These are phyloP conservation scores for Xylocampa areola DNA, from an alignment of 2,888 invertebrate species.

Conservation along the genomic window DNA sequence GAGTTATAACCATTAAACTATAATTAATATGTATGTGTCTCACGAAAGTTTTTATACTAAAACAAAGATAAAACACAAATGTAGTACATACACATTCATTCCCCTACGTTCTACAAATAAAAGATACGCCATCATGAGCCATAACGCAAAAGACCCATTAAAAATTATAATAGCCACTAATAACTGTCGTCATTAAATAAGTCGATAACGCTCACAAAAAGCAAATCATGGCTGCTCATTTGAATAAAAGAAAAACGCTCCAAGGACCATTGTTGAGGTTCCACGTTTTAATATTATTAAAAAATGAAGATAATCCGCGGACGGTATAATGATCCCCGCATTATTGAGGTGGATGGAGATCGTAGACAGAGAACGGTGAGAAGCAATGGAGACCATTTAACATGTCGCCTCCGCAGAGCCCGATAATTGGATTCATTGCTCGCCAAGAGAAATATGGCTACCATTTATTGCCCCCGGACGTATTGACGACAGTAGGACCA, in stretches of 20 bases:
- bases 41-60: no score
- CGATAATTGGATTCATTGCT: constrained; percentile 87
- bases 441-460: constrained; percentile 76
- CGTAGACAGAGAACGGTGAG: constrained; percentile 58
- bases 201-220: constrained; percentile 25
- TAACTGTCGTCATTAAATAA: constrained; percentile 38
- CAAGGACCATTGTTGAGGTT: constrained; percentile 29
- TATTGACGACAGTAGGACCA: constrained; percentile 66
- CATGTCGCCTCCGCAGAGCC: constrained; percentile 78
- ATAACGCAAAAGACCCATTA: constrained; percentile 15
- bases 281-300: constrained; percentile 41
- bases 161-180: constrained; percentile 14
- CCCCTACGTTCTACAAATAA: not conserved
- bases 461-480: constrained; percentile 76
- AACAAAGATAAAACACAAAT: no score
- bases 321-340: constrained; percentile 57
- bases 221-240: constrained; percentile 36
- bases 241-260: constrained; percentile 40
- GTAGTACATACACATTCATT: no score
- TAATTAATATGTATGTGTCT: no score
- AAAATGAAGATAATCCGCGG: constrained; percentile 46
- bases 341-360: constrained; percentile 60
- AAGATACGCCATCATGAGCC: not conserved
- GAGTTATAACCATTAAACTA: no score
- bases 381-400: constrained; percentile 81